Evolutionary conservation across 2,113 vertebrate species (phyloP).

Genomic region (Thalassarche chlororhynchos): DNA sequence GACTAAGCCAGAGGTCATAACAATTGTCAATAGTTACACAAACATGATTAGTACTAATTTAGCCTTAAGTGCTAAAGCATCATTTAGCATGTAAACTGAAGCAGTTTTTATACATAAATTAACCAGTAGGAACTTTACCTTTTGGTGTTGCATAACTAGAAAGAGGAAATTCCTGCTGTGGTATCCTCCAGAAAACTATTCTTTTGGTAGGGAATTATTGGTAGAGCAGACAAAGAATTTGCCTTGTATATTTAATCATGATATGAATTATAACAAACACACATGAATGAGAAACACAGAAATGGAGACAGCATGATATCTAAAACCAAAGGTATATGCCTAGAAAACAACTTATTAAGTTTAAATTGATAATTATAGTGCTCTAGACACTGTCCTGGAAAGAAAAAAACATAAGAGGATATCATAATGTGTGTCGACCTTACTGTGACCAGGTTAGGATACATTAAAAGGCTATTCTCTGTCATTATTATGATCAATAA

Average conservation of each 20-base stretch:
- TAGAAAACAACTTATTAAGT: not conserved
- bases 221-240: not conserved
- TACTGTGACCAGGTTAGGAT: not conserved
- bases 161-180: not conserved
- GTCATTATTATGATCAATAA: not conserved
- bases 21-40: slow-evolving; percentile 4
- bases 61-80: not conserved
- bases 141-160: not conserved
- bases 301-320: not conserved
- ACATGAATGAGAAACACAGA: not conserved
- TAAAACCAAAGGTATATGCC: not conserved
- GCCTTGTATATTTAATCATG: not conserved
- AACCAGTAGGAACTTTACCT: not conserved
- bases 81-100: not conserved
- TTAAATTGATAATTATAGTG: not conserved
- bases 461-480: not conserved
- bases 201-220: not conserved
- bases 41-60: slow-evolving; percentile 23
- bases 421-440: not conserved
- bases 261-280: not conserved
- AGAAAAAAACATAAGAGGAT: not conserved
- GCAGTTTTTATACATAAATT: slow-evolving; percentile 5
- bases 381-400: not conserved
- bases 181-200: not conserved
- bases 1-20: slow-evolving; percentile 3